phyloP scores from a whole-genome alignment of 1,140 invertebrate genomes.

The Macrocentrus cingulum region DNA sequence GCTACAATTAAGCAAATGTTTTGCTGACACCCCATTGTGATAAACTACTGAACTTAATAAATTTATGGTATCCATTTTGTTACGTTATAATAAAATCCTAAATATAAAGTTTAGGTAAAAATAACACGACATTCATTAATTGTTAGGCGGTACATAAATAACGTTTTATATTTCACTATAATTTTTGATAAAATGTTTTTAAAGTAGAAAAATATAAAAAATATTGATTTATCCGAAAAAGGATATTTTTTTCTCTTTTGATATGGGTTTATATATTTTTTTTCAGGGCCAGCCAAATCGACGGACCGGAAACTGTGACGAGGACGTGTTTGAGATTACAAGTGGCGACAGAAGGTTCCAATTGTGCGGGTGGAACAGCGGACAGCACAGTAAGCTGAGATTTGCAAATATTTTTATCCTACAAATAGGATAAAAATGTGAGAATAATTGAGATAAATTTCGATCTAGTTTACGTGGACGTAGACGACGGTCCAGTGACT shows the following conservation, averaged over 20 bases:
- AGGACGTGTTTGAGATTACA: constrained; percentile 65
- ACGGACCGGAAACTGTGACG: constrained; percentile 75
- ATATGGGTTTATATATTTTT: not conserved
- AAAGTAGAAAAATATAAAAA: no score
- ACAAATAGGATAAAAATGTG: not conserved
- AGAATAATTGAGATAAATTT: not conserved
- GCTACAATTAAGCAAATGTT: no score
- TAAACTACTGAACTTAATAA: no score
- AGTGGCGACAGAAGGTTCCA: constrained; percentile 64
- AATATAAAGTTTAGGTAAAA: no score
- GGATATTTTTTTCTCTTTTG: not conserved
- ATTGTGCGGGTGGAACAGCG: constrained; percentile 80
- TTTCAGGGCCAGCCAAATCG: constrained; percentile 77
- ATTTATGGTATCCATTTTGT: no score
- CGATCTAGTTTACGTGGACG: constrained; percentile 71
- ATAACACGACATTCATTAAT: no score
- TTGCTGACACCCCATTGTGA: no score
- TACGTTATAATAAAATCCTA: no score
- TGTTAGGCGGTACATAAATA: no score
- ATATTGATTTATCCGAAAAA: not conserved
- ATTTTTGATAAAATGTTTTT: no score
- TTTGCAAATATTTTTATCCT: not conserved
- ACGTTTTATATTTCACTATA: no score
- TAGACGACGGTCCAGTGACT: constrained; percentile 60
- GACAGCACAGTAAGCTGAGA: constrained; percentile 71